A percentile compares a stretch with the other conserved stretches of the same genome.
These are phyloP conservation scores for Meda fulgida DNA, from an alignment of 2,797 vertebrate species.

Conservation along the genomic window DNA sequence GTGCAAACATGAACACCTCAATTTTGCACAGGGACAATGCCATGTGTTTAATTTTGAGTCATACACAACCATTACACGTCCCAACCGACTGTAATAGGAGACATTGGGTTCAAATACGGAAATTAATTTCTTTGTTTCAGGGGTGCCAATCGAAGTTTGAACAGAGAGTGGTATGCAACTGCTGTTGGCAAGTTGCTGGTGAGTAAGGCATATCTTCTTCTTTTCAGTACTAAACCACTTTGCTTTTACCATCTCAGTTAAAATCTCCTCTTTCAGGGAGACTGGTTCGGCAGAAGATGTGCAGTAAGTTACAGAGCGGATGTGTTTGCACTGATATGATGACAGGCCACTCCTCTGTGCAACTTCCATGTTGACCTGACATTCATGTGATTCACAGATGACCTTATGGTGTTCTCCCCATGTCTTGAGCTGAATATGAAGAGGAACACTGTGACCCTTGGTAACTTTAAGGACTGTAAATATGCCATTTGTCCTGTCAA, in stretches of 20 bases:
- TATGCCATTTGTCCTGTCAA: conserved; percentile 21
- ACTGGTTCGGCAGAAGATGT: not conserved
- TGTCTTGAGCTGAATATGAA: conserved; percentile 16
- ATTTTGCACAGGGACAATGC: conserved; percentile 23
- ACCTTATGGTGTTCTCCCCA: conserved; percentile 22
- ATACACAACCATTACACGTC: conserved; percentile 17
- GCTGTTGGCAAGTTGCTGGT: not conserved
- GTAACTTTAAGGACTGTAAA: conserved; percentile 18
- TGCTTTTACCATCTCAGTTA: too few species aligned
- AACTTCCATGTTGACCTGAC: conserved; percentile 15
- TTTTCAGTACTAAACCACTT: not conserved
- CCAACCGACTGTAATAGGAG: conserved; percentile 31
- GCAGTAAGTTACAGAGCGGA: conserved; percentile 2
- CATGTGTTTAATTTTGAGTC: conserved; percentile 26
- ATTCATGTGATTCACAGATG: conserved; percentile 17
- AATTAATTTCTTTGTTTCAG: conserved; percentile 7
- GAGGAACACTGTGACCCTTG: conserved; percentile 10
- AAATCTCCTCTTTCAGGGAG: too few species aligned
- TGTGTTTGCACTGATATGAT: not conserved
- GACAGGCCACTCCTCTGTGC: conserved; percentile 7
- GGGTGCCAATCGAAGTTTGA: not conserved
- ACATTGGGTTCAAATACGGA: conserved; percentile 25
- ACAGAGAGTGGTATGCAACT: not conserved
- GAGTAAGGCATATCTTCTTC: not conserved
- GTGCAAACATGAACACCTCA: conserved; percentile 13